Evolutionary conservation across 1,140 invertebrate genomes (phyloP).

Genomic region (Spodoptera litura): DNA sequence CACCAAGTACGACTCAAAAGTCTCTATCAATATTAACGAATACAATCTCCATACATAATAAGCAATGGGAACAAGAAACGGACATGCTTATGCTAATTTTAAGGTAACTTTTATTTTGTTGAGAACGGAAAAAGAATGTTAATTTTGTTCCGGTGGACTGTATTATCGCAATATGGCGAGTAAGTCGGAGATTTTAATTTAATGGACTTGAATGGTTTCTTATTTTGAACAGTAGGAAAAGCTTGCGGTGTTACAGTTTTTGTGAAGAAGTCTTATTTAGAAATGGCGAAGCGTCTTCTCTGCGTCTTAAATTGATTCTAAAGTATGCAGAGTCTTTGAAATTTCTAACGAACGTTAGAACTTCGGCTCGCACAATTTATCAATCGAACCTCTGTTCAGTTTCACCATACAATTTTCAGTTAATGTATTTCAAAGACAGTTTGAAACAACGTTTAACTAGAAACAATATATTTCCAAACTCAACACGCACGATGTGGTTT

Average conservation of each 20-base stretch:
- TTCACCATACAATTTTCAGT: too few relatives aligned
- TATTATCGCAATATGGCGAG: constrained; percentile 39
- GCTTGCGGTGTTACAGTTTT: constrained; percentile 10
- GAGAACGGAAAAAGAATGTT: constrained; percentile 35
- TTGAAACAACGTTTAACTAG: too few relatives aligned
- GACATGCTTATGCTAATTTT: constrained; percentile 29
- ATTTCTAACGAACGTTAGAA: too few relatives aligned
- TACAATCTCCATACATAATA: constrained; percentile 33
- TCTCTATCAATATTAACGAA: constrained; percentile 15
- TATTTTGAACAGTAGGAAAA: constrained; percentile 12
- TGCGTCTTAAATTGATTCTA: too few relatives aligned
- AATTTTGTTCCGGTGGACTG: constrained; percentile 38
- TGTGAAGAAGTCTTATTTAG: neutral
- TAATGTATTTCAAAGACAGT: too few relatives aligned
- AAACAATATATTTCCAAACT: too few relatives aligned
- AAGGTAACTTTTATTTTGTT: constrained; percentile 42
- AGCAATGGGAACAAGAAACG: constrained; percentile 25
- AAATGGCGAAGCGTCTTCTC: neutral
- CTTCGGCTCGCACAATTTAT: too few relatives aligned
- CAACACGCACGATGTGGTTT: neutral
- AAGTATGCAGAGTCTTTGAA: too few relatives aligned
- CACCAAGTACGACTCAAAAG: neutral
- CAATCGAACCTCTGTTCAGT: too few relatives aligned
- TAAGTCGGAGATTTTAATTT: constrained; percentile 35
- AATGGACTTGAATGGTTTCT: constrained; percentile 31